Conservation (phyloP, 1,140 invertebrate genomes). For the Drosophila virilis region DNA sequence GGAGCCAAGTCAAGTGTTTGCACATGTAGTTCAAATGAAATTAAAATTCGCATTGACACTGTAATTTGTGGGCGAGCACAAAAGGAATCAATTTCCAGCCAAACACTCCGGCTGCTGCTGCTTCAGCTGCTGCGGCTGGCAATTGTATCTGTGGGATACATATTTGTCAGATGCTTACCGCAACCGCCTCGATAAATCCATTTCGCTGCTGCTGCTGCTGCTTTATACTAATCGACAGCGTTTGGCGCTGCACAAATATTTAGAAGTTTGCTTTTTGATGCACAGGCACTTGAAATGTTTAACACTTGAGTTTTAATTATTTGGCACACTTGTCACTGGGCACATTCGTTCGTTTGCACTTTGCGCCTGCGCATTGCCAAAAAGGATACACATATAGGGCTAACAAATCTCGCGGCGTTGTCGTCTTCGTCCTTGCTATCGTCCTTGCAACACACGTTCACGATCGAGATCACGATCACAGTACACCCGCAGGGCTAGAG, state of each 20-base stretch:
- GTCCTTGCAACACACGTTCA: slow-evolving; percentile 19
- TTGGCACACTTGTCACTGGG: slow-evolving; percentile 49
- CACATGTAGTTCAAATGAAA: slow-evolving; percentile 82
- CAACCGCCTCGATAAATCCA: slow-evolving; percentile 84
- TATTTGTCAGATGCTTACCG: slow-evolving; percentile 83
- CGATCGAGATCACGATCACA: slow-evolving; percentile 45
- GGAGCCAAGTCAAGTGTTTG: slow-evolving; percentile 71
- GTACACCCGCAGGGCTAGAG: slow-evolving; percentile 75
- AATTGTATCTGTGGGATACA: slow-evolving; percentile 55
- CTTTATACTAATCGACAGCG: slow-evolving; percentile 55
- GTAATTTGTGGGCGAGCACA: slow-evolving; percentile 78
- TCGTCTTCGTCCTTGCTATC: slow-evolving; percentile 34
- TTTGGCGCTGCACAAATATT: slow-evolving; percentile 47
- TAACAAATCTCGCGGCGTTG: slow-evolving; percentile 3
- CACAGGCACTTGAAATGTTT: slow-evolving; percentile 42
- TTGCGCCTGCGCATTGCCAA: slow-evolving; percentile 71
- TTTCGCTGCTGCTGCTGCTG: slow-evolving; percentile 63
- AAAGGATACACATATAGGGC: slow-evolving; percentile 33
- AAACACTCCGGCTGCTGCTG: slow-evolving; percentile 43
- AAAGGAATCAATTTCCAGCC: slow-evolving; percentile 80
- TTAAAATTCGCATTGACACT: slow-evolving; percentile 83
- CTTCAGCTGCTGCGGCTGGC: slow-evolving; percentile 23
- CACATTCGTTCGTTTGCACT: slow-evolving; percentile 50
- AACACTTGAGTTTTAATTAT: slow-evolving; percentile 77
- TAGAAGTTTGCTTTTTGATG: slow-evolving; percentile 18